phyloP scores from a whole-genome alignment of 2,113 vertebrate species.

The Tursiops truncatus region DNA sequence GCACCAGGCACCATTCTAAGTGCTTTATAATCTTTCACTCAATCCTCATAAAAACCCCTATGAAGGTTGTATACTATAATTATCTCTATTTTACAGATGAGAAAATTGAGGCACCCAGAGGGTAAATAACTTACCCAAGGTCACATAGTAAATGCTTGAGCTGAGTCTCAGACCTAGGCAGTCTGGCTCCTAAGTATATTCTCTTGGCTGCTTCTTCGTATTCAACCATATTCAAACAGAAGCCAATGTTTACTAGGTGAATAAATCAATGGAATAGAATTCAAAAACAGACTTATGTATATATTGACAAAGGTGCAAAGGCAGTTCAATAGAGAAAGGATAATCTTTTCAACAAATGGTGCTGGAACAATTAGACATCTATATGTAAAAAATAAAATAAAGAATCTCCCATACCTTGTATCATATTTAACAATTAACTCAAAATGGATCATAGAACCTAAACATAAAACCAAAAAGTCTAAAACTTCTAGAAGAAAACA shows the following conservation, averaged over 20 bases:
- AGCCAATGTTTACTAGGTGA: neutral
- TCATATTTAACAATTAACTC: neutral
- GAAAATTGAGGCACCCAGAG: neutral
- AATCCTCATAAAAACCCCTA: neutral
- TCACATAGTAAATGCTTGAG: neutral
- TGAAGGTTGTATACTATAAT: neutral
- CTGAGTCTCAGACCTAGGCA: neutral
- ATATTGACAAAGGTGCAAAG: neutral
- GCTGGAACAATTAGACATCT: neutral
- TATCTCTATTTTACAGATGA: slow-evolving; percentile 12
- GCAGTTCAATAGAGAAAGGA: slow-evolving; percentile 27
- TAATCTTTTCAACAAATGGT: neutral
- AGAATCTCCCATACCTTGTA: neutral
- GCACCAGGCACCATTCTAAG: neutral
- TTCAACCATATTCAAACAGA: slow-evolving; percentile 12
- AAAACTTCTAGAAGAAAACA: slow-evolving; percentile 22
- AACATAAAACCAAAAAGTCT: neutral
- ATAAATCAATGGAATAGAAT: neutral
- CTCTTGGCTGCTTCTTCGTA: slow-evolving; percentile 4
- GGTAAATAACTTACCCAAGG: neutral
- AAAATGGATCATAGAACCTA: neutral
- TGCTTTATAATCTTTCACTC: slow-evolving; percentile 27
- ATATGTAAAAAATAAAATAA: neutral
- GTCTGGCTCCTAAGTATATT: neutral
- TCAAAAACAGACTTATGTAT: neutral